Evolutionary conservation across 2,888 invertebrate species (phyloP).

Genomic region (Drosophila helvetica): DNA sequence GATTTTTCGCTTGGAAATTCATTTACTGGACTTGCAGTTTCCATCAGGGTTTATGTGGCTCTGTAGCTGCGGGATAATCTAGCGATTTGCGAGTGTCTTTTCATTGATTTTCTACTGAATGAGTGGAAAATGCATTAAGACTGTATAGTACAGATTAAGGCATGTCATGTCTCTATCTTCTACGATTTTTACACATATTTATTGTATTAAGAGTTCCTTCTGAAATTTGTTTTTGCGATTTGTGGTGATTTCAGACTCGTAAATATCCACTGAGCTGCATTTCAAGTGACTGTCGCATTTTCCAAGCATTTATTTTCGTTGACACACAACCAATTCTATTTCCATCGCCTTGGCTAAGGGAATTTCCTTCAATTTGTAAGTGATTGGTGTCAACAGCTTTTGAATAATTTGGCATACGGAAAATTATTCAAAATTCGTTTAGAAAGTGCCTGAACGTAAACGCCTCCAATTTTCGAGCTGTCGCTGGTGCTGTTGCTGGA

Average conservation of each 20-base stretch:
- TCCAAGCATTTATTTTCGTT: constrained; percentile 1
- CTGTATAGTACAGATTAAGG: background rate
- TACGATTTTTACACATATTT: background rate
- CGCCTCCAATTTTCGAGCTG: constrained; percentile 27
- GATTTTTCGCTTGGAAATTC: constrained; percentile 21
- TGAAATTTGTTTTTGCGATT: background rate
- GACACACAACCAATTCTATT: background rate
- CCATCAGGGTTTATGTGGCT: background rate
- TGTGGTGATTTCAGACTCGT: too few relatives aligned
- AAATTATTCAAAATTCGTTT: constrained; percentile 23
- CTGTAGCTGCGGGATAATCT: background rate
- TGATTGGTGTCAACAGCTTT: constrained; percentile 39
- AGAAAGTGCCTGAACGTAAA: constrained; percentile 33
- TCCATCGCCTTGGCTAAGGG: background rate
- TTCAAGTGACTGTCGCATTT: background rate
- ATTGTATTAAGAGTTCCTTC: background rate
- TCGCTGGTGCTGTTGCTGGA: background rate
- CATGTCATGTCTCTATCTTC: background rate
- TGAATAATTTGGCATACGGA: constrained; percentile 29
- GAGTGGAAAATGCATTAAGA: background rate
- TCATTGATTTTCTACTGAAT: background rate
- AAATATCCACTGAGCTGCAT: too few relatives aligned
- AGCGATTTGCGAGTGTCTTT: background rate
- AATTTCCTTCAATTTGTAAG: constrained; percentile 34
- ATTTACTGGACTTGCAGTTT: constrained; percentile 19